Conservation (phyloP, 2,888 invertebrate genomes). For the Napeogenes inachia region DNA sequence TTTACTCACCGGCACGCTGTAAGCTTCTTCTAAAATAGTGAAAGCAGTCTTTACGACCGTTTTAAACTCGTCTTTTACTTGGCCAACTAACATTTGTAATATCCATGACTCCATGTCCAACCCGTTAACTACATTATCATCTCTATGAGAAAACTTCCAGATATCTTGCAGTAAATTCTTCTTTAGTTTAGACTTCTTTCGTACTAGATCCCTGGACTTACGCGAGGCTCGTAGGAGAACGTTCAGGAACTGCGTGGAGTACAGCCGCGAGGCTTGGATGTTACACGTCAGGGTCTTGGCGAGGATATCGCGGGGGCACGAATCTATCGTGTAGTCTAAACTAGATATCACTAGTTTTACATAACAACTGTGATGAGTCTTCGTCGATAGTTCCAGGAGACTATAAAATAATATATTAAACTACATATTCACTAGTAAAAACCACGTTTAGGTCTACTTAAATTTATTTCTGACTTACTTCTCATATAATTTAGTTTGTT, state of each 20-base stretch:
- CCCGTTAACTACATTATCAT: constrained; percentile 42
- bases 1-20: constrained; percentile 85
- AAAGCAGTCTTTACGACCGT: constrained; percentile 89
- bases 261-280: constrained; percentile 80
- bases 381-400: constrained; percentile 86
- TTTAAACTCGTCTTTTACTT: constrained; percentile 89
- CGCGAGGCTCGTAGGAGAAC: constrained; percentile 87
- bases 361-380: constrained; percentile 93
- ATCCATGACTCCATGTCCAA: constrained; percentile 91
- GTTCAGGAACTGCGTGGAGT: constrained; percentile 94
- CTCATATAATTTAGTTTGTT: constrained; percentile 84
- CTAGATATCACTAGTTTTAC: constrained; percentile 95
- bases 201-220: constrained; percentile 62
- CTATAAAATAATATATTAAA: constrained; percentile 60
- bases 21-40: constrained; percentile 93
- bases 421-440: too few species aligned
- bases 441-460: too few species aligned
- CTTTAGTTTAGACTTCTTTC: constrained; percentile 64
- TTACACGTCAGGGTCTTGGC: constrained; percentile 77
- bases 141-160: constrained; percentile 47
- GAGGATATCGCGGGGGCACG: constrained; percentile 82
- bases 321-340: constrained; percentile 89
- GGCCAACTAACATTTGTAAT: constrained; percentile 88
- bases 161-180: constrained; percentile 54
- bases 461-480: constrained; percentile 70